phyloP scores from a whole-genome alignment of 1,140 invertebrate species.

The Trachelipus rathkii region DNA sequence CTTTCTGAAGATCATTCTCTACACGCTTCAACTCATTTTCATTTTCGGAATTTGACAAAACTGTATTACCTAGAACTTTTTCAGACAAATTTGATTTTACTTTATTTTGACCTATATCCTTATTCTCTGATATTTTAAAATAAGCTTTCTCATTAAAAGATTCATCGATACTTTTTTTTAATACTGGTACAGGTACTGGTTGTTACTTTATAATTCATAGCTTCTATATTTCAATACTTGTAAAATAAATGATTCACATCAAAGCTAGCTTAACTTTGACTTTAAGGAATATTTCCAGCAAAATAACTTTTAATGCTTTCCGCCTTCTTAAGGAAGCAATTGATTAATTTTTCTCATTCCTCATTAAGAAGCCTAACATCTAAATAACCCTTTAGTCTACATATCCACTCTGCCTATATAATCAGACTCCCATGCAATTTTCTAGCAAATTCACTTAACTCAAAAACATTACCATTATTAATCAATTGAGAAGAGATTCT shows the following conservation, averaged over 20 bases:
- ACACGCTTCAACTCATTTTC: no score
- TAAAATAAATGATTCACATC: constrained; percentile 31
- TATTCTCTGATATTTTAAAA: no score
- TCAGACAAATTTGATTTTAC: no score
- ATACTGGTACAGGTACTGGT: no score
- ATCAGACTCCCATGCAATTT: constrained; percentile 34
- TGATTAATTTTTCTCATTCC: constrained; percentile 33
- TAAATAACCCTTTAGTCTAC: constrained; percentile 26
- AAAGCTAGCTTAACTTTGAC: constrained; percentile 31
- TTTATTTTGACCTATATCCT: no score
- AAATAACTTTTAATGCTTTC: constrained; percentile 37
- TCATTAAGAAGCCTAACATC: background rate
- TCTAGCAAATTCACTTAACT: constrained; percentile 41
- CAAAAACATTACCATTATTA: constrained; percentile 38
- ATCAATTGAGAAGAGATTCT: constrained; percentile 4
- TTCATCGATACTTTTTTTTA: no score
- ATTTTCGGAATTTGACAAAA: no score
- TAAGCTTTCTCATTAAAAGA: no score
- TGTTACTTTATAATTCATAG: no score
- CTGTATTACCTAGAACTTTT: no score
- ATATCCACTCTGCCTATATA: constrained; percentile 37
- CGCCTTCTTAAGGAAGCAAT: constrained; percentile 34
- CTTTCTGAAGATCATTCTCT: no score
- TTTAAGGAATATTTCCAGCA: constrained; percentile 31
- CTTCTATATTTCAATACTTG: constrained; percentile 14